Evolutionary conservation across 2,888 invertebrate genomes (phyloP).

Genomic region (Euplagia quadripunctaria): DNA sequence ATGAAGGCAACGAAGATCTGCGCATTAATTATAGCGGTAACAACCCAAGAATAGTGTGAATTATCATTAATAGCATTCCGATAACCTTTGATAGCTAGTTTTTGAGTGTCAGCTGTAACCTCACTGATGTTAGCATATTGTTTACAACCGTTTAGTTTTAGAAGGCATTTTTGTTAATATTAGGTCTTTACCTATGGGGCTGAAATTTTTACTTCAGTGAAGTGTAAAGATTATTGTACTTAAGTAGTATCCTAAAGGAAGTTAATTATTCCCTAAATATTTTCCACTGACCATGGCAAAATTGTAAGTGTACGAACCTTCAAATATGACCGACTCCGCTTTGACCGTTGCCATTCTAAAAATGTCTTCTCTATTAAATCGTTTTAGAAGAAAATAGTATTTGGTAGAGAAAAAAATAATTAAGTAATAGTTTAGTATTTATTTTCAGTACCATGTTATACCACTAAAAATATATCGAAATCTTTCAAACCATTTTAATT

Average conservation of each 20-base stretch:
- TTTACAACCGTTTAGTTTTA: not conserved
- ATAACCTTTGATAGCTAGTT: not conserved
- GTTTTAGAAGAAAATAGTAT: not conserved
- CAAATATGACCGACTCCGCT: too few species aligned
- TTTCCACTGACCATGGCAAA: too few species aligned
- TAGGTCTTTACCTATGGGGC: too few species aligned
- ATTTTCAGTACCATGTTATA: not conserved
- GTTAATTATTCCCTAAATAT: too few species aligned
- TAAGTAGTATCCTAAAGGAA: too few species aligned
- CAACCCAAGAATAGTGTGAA: not conserved
- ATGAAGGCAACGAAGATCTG: not conserved
- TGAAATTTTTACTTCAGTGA: too few species aligned
- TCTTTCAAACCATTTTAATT: not conserved
- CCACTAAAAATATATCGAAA: not conserved
- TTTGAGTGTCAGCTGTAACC: not conserved
- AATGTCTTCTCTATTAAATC: not conserved
- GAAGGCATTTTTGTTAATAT: not conserved
- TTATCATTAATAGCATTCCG: not conserved
- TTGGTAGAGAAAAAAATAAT: not conserved
- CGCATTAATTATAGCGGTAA: not conserved
- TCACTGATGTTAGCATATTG: not conserved
- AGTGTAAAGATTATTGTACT: too few species aligned
- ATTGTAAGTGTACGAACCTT: too few species aligned
- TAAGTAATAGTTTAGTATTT: too few species aligned
- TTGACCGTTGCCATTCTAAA: too few species aligned